Evolutionary conservation across 2,113 vertebrate species (phyloP).

Genomic region (Cepphus grylle): DNA sequence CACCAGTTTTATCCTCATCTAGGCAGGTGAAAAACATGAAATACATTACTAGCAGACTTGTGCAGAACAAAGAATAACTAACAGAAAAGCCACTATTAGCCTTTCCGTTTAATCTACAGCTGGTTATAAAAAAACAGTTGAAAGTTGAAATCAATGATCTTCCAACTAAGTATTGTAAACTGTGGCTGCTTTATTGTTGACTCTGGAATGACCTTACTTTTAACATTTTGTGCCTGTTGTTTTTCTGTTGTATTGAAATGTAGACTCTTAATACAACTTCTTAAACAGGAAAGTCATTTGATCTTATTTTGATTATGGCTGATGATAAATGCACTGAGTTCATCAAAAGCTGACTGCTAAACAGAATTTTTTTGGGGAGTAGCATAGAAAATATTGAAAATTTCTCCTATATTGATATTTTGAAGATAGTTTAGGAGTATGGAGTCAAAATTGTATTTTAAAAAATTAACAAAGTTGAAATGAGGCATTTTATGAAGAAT

Average conservation of each 20-base stretch:
- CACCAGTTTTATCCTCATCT: not conserved
- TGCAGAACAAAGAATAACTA: not conserved
- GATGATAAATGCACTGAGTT: not conserved
- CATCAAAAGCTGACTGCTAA: not conserved
- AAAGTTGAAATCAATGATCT: not conserved
- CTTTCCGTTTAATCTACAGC: not conserved
- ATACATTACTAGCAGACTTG: not conserved
- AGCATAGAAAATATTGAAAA: not conserved
- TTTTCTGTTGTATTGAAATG: not conserved
- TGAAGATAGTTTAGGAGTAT: not conserved
- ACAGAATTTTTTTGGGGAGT: not conserved
- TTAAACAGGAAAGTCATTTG: not conserved
- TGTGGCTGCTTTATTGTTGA: not conserved
- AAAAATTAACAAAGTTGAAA: not conserved
- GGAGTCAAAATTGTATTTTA: not conserved
- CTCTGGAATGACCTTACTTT: not conserved
- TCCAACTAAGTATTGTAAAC: not conserved
- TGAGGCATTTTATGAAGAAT: not conserved
- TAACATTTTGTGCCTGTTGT: not conserved
- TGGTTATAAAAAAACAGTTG: not conserved
- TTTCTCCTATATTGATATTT: not conserved
- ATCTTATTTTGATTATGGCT: not conserved
- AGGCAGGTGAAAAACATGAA: not conserved
- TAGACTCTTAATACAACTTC: not conserved
- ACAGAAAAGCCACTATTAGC: not conserved